phyloP scores from a whole-genome alignment of 2,797 vertebrate genomes.

The Alosa sapidissima region DNA sequence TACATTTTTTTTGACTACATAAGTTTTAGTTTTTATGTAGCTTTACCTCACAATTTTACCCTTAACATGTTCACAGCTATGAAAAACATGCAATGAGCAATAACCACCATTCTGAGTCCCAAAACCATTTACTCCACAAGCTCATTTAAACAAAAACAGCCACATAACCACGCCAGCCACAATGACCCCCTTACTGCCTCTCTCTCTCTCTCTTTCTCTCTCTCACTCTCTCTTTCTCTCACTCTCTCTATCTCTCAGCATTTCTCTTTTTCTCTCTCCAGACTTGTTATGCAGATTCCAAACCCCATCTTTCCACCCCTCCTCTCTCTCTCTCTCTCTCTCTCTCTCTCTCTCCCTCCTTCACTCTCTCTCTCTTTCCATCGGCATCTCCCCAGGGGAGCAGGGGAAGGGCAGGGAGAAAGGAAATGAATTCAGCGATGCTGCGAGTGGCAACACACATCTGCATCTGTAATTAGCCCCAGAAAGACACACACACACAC shows the following conservation, averaged over 20 bases:
- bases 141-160: constrained; percentile 3
- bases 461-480: constrained; percentile 84
- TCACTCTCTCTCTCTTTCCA: constrained; percentile 56
- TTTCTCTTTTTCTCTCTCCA: constrained; percentile 17
- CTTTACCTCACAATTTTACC: background rate
- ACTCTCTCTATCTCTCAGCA: constrained; percentile 43
- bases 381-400: constrained; percentile 75
- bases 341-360: constrained; percentile 24
- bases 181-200: constrained; percentile 4
- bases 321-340: constrained; percentile 24
- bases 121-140: background rate
- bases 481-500: constrained; percentile 69
- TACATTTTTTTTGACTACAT: background rate
- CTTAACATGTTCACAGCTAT: background rate
- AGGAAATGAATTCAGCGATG: constrained; percentile 85
- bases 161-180: background rate
- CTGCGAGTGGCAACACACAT: constrained; percentile 82
- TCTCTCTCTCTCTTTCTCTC: constrained; percentile 27
- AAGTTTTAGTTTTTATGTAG: background rate
- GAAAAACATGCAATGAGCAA: background rate
- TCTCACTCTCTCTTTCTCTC: constrained; percentile 11
- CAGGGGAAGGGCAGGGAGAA: constrained; percentile 76
- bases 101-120: background rate
- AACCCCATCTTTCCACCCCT: background rate
- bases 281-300: constrained; percentile 24